Conservation (phyloP, 2,797 vertebrate species). For the Hemibagrus guttatus region DNA sequence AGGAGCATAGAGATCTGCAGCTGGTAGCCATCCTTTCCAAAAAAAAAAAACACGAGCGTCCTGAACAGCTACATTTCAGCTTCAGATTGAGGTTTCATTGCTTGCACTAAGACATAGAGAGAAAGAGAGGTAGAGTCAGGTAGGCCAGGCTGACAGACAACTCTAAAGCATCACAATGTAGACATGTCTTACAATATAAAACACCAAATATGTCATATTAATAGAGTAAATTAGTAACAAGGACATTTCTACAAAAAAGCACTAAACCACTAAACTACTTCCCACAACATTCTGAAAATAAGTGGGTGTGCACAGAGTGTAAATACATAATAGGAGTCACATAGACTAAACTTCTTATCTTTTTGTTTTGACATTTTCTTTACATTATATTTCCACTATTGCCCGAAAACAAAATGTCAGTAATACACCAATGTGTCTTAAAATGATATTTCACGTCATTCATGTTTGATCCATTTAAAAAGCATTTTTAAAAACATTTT, state of each 20-base stretch:
- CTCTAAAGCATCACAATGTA: neutral
- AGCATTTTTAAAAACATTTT: neutral
- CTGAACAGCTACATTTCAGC: constrained; percentile 27
- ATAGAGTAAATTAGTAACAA: neutral
- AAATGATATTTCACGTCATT: neutral
- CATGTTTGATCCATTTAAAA: neutral
- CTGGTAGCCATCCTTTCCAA: neutral
- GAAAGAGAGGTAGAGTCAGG: neutral
- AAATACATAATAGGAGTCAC: neutral
- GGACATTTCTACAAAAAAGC: neutral
- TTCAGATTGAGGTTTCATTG: constrained; percentile 91
- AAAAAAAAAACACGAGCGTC: neutral
- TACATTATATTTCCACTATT: neutral
- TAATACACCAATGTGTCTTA: neutral
- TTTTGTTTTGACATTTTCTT: neutral
- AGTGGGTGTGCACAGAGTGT: neutral
- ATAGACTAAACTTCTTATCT: neutral
- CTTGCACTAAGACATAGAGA: constrained; percentile 78
- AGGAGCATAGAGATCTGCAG: constrained; percentile 23
- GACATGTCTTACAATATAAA: neutral
- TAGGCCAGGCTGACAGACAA: neutral
- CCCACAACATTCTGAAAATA: neutral
- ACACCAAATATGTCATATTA: neutral
- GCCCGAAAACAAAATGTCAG: neutral
- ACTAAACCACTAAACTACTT: neutral